Evolutionary conservation across 2,113 vertebrate genomes (phyloP), one percentile per base, ranked within the genome.

Genomic region (Anas platyrhynchos): DNA sequence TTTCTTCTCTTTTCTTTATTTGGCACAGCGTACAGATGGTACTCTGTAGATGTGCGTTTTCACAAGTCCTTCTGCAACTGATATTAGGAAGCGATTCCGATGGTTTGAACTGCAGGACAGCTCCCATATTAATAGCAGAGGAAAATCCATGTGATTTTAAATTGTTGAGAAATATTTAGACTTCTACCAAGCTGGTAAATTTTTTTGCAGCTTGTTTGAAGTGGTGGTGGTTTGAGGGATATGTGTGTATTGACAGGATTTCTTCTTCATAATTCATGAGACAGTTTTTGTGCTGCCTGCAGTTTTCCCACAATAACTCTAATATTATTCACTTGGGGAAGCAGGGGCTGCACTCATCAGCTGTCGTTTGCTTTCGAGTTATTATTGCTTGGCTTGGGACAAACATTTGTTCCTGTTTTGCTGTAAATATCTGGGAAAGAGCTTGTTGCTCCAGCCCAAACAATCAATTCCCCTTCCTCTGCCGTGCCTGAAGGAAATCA

Each of bases 1-100:
- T 82, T 67, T 66, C 62, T 59, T 86, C 86, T 77, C 12, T 58
- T 88, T 72, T 72, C 69, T 95, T 87, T 73, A 16, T 92, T 94
- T 90, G 81, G 78, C 65, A 15, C 20, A 13, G 50, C 46, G 56
- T 91, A 77, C 88, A 84, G 83, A 86, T 94, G 80, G 91, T 68
- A 6, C 44, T 92, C 29, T 26, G 11, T 50, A 50, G 79, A 59
- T 54, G 34, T 46, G 31, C 56, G 15, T 25, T 34, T 90, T 90
- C 79, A 58, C 62, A 83, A 46, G 22, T 88, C 79, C 92, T 94
- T 79, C 58, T 87, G 29, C 52, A 88, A 55, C 21, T 16, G 46
- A 25, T 76, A 41, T 15, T 73, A 63, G 81, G 56, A 88, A 80
- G 38, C 36, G 62, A 59, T 32, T 61, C 23, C 10, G 50, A 56